Conservation (phyloP, 2,797 vertebrate species). For the Urosaurus nigricauda region DNA sequence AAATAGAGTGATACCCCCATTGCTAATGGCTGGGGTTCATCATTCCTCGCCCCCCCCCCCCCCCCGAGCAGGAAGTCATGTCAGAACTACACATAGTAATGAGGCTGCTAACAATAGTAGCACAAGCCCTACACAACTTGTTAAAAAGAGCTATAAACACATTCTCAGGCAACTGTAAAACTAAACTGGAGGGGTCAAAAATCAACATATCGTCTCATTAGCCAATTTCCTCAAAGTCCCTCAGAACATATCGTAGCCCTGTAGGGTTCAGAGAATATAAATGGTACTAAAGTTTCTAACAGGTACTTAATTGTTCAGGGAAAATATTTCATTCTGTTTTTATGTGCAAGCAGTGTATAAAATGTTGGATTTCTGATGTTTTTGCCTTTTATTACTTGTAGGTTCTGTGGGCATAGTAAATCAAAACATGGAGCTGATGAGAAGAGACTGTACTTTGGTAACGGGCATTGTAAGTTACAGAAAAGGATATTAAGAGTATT, state of each 20-base stretch:
- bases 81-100: conserved; percentile 48
- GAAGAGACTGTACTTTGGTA: conserved; percentile 97
- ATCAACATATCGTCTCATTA: conserved; percentile 78
- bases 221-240: conserved; percentile 73
- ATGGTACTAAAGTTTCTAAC: conserved; percentile 77
- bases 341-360: conserved; percentile 55
- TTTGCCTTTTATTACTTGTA: conserved; percentile 75
- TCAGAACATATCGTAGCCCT: conserved; percentile 68
- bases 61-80: conserved; percentile 43
- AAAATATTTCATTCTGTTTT: conserved; percentile 66
- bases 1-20: not conserved
- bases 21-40: not conserved
- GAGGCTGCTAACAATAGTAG: conserved; percentile 61
- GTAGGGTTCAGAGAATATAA: conserved; percentile 72
- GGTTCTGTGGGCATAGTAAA: conserved; percentile 96
- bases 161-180: conserved; percentile 79
- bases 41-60: not conserved
- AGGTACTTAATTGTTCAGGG: conserved; percentile 74
- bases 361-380: conserved; percentile 47
- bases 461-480: conserved; percentile 92
- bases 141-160: conserved; percentile 82
- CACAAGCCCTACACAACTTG: conserved; percentile 70
- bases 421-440: conserved; percentile 93
- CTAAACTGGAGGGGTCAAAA: conserved; percentile 74
- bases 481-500: conserved; percentile 34